Base-by-base conservation (phyloP, 2,797 vertebrate genomes). In the Enteromius unitaeniatus region DNA sequence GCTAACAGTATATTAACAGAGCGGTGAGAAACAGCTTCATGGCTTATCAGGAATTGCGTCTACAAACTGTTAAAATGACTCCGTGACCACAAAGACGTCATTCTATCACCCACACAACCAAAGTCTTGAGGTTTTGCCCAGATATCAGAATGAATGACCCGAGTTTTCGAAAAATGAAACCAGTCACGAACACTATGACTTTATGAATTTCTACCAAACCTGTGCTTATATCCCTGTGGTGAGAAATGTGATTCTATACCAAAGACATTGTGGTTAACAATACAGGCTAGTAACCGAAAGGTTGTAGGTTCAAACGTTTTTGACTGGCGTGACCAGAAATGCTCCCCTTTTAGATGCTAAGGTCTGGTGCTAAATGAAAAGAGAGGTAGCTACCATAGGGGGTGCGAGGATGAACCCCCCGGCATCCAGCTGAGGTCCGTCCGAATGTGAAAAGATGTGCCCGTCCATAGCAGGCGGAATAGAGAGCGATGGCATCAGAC, bases 401-500 rank as follows among this genome's bases (percentile, higher is more conserved):
- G 93, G 49, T 79, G 90, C 42, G 87, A 91, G 85, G 82, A 93
- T 88, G 89, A 94, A 94, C 88, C 94, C 83, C 90, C 88, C 91
- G 88, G 88, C 89, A 90, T 95, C 93, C 89, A 94, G 87, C 91
- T 93, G 94, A 85, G 93, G 90, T 86, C 93, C 93, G 83, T 95
- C 94, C 88, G 93, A 93, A 93, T 94, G 94, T 90, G 95, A 92
- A 92, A 93, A 95, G 91, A 95, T 94, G 92, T 97, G 96, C 96
- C 96, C 93, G 58, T 99, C 98, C 98, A 99, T 99, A 95, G 94
- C 88, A 83, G 95, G 91, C 79, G 90, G 92, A 92, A 94, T 94
- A 88, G 95, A 95, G 91, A 96, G 95, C 95, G 95, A 97, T 91
- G 94, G 96, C 94, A 95, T 96, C 92, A 95, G 94, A 94, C 45